These are phyloP conservation scores for Acrossocheilus fasciatus DNA, from an alignment of 2,797 vertebrate species.

Conservation along the genomic window DNA sequence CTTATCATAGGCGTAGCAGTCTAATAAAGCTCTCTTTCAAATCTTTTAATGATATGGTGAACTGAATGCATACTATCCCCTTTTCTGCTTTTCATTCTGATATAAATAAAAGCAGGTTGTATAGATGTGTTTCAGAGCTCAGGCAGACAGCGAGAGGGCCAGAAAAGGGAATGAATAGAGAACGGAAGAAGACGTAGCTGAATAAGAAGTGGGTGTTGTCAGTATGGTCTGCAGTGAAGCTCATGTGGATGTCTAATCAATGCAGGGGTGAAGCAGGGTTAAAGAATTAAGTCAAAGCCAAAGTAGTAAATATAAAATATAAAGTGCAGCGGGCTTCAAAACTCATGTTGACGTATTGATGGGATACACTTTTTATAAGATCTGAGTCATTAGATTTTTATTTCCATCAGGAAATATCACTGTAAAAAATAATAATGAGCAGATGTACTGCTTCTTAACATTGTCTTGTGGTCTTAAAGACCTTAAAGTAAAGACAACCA, in stretches of 20 bases:
- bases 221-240: background rate
- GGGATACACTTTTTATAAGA: background rate
- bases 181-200: background rate
- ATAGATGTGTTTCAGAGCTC: slow-evolving; percentile 4
- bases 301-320: slow-evolving; percentile 6
- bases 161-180: slow-evolving; percentile 27
- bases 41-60: background rate
- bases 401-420: background rate
- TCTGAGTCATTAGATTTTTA: background rate
- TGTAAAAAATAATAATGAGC: background rate
- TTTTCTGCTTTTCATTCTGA: slow-evolving; percentile 24
- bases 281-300: background rate
- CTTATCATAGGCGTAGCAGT: background rate
- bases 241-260: slow-evolving; percentile 6
- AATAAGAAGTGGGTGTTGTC: slow-evolving; percentile 18
- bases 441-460: background rate
- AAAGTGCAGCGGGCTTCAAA: slow-evolving; percentile 15
- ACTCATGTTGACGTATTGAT: background rate
- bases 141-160: slow-evolving; percentile 14
- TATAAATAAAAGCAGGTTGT: slow-evolving; percentile 29
- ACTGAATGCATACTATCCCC: slow-evolving; percentile 19
- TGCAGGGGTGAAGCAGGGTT: background rate
- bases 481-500: background rate
- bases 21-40: slow-evolving; percentile 27
- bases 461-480: background rate